Percentiles rank a stretch among this genome's conserved stretches.
Evolutionary conservation across 2,797 vertebrate genomes (phyloP).

Genomic region (Ctenochaetus hawaiiensis): DNA sequence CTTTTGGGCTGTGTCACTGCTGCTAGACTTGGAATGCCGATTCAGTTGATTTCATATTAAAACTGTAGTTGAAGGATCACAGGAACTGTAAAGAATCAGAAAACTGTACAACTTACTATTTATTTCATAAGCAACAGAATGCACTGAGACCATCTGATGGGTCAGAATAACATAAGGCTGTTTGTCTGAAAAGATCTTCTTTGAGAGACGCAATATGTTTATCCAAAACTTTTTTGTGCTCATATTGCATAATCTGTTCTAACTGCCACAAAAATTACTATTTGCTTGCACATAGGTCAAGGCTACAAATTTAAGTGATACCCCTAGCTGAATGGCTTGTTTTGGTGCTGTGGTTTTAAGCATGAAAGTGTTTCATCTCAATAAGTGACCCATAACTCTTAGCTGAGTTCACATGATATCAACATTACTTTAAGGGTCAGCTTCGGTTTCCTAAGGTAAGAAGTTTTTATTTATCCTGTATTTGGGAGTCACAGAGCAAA

Average conservation of each 20-base stretch:
- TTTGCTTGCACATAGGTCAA: background rate
- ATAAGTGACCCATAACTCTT: background rate
- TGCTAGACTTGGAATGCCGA: background rate
- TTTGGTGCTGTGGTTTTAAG: constrained; percentile 4
- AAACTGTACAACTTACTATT: constrained; percentile 24
- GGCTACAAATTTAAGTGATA: background rate
- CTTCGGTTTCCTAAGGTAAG: background rate
- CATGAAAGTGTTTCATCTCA: background rate
- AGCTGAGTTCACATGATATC: background rate
- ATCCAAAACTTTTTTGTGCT: constrained; percentile 1
- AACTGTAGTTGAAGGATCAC: constrained; percentile 13
- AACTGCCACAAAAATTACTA: background rate
- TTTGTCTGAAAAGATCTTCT: constrained; percentile 4
- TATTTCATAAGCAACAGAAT: constrained; percentile 18
- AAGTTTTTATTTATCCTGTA: background rate
- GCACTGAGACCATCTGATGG: background rate
- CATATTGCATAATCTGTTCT: constrained; percentile 13
- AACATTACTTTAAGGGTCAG: background rate
- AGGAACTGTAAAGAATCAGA: constrained; percentile 37
- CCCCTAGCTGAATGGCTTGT: background rate
- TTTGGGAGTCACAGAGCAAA: background rate
- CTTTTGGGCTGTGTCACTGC: background rate
- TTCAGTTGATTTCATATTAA: constrained; percentile 21
- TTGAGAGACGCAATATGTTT: constrained; percentile 11
- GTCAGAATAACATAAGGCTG: constrained; percentile 9